phyloP scores from a whole-genome alignment of 2,888 invertebrate species.

The Dinocampus coccinellae region DNA sequence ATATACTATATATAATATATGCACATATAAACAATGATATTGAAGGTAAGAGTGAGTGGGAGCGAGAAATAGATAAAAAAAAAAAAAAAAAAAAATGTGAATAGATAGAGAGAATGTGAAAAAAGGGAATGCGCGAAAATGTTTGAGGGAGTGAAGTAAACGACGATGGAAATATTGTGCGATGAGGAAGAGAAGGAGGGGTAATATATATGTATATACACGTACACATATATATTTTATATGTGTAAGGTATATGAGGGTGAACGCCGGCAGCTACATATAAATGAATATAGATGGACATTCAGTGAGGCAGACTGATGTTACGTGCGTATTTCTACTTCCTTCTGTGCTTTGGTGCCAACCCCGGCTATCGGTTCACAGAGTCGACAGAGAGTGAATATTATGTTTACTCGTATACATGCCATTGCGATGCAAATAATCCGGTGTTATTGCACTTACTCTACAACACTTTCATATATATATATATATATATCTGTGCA shows the following conservation, averaged over 20 bases:
- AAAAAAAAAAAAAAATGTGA: background rate
- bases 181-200: constrained; percentile 35
- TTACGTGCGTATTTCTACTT: constrained; percentile 21
- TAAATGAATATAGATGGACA: constrained; percentile 46
- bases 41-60: too few species aligned
- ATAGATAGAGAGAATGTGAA: background rate
- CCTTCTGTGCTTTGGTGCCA: constrained; percentile 4
- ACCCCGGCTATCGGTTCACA: constrained; percentile 55
- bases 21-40: too few species aligned
- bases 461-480: constrained; percentile 46
- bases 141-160: constrained; percentile 27
- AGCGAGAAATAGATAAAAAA: too few species aligned
- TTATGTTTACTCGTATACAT: constrained; percentile 68
- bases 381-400: constrained; percentile 66
- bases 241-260: constrained; percentile 24
- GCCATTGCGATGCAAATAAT: constrained; percentile 69
- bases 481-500: background rate
- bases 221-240: background rate
- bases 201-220: background rate
- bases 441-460: constrained; percentile 70
- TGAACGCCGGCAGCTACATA: constrained; percentile 25
- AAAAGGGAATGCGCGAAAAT: background rate
- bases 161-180: constrained; percentile 38
- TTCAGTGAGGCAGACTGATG: constrained; percentile 44
- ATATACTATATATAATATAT: background rate